A percentile compares a stretch with the other conserved stretches of the same genome.
phyloP scores from a whole-genome alignment of 2,797 vertebrate genomes.

The Sarcoramphus papa region DNA sequence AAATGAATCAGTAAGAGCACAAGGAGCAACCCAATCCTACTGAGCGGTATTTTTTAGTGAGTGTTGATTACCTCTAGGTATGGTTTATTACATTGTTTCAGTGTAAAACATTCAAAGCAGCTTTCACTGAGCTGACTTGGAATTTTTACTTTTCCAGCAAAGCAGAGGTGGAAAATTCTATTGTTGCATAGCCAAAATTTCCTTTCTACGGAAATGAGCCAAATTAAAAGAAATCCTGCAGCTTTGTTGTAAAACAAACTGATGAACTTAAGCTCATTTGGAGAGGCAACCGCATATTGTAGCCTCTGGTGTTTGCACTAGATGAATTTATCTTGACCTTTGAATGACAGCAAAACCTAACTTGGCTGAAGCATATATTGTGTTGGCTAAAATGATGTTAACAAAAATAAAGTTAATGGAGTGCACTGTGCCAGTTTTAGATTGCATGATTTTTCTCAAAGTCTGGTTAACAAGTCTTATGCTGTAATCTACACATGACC shows the following conservation, averaged over 20 bases:
- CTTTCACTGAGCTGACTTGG: not conserved
- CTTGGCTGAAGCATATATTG: not conserved
- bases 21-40: conserved; percentile 27
- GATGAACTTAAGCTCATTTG: not conserved
- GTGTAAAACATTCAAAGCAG: conserved; percentile 43
- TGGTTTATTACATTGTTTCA: not conserved
- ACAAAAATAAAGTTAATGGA: not conserved
- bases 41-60: not conserved
- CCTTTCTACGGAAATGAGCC: not conserved
- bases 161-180: not conserved
- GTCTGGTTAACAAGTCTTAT: not conserved
- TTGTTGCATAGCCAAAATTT: not conserved
- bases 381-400: not conserved
- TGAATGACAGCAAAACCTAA: not conserved
- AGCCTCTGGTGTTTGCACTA: not conserved
- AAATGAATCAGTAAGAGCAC: conserved; percentile 20
- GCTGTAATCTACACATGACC: not conserved
- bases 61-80: conserved; percentile 28
- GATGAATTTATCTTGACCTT: not conserved
- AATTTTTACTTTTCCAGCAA: not conserved
- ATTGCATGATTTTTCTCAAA: not conserved
- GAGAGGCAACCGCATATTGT: not conserved
- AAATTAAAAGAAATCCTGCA: not conserved
- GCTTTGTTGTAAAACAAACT: not conserved
- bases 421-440: not conserved